Base-by-base conservation (phyloP, 2,888 invertebrate species). In the Chymomyza fuscimana region DNA sequence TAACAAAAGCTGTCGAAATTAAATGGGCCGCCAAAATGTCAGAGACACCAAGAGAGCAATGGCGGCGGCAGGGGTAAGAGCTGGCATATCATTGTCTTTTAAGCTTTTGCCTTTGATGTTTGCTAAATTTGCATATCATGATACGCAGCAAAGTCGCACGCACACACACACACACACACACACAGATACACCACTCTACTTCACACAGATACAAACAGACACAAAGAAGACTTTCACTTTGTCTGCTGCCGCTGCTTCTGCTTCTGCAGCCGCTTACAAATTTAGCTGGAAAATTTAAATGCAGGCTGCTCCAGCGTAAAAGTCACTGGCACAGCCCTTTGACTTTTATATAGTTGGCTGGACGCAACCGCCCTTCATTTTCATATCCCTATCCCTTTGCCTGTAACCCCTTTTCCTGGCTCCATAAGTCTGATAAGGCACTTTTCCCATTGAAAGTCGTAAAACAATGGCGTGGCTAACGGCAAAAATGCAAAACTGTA, bases 1-100 rank as follows among this genome's bases (percentile, higher is more conserved):
- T 84, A 86, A 84, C 87, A 87, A 87, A 84, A 84, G 83, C 83
- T 87, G 83, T 83, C 87, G 87, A 83, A 83, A 83, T 87, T 79
- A 86, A 87, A 85, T 82, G 83, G 86, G 82, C 85, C 87, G 79
- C 82, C 81, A 82, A 78, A 83, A 82, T 46, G 40, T 46, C 68
- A 72, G 70, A 82, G 71, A 72, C 69, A 70, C 73, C 65, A 69
- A 65, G 65, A 59, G 67, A 71, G 40, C 40, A 46, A 46, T 2
- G 40, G 40, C 6, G 40, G 12, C 6, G 12, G 40, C 5, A 4
- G 40, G 9, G 7, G 64, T 22, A 40, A 10, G 52, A 6, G 29
- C 40, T 16, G 50, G 2, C 58, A 58, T 22, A 72, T 76, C 86
- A 86, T 87, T 84, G 83, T 81, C 83, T 81, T 77, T 78, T 77